phyloP scores from a whole-genome alignment of 2,113 vertebrate genomes.

The Notothenia rossii region DNA sequence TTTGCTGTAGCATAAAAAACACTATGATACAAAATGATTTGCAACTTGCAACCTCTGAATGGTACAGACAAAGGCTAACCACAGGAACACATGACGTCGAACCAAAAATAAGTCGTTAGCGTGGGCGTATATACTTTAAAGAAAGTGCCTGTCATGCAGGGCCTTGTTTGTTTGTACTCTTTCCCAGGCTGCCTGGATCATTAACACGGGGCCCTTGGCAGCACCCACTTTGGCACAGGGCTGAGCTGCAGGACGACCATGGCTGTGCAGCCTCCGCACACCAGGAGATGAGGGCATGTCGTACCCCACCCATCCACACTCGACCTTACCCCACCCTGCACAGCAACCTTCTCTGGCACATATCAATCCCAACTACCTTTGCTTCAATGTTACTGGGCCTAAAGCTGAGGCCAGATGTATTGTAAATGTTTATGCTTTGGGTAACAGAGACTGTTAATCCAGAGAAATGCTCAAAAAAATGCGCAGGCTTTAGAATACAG shows the following conservation, averaged over 20 bases:
- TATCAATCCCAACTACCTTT: slow-evolving; percentile 17
- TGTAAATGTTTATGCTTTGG: slow-evolving; percentile 14
- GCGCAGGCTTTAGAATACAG: slow-evolving; percentile 8
- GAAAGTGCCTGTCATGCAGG: slow-evolving; percentile 45
- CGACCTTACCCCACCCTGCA: slow-evolving; percentile 20
- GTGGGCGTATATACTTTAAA: slow-evolving; percentile 35
- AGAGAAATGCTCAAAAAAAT: slow-evolving; percentile 6
- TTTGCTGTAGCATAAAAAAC: not conserved
- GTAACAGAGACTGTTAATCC: not conserved
- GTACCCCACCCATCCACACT: slow-evolving; percentile 43
- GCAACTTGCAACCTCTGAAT: slow-evolving; percentile 9
- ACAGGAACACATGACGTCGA: slow-evolving; percentile 40
- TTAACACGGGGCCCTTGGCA: slow-evolving; percentile 55
- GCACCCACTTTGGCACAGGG: slow-evolving; percentile 25
- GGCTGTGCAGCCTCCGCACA: slow-evolving; percentile 24
- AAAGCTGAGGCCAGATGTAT: not conserved
- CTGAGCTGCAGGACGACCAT: slow-evolving; percentile 44
- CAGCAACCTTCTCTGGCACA: slow-evolving; percentile 31
- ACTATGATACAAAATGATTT: slow-evolving; percentile 16
- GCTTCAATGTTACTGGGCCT: not conserved
- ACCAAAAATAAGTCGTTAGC: slow-evolving; percentile 48
- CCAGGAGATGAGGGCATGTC: slow-evolving; percentile 54
- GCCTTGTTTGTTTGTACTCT: slow-evolving; percentile 57
- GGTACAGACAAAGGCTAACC: slow-evolving; percentile 31
- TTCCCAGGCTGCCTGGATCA: slow-evolving; percentile 60